Evolutionary conservation across 2,888 invertebrate genomes (phyloP), one percentile per base, ranked within the genome.

Genomic region (Drosophila mimica): DNA sequence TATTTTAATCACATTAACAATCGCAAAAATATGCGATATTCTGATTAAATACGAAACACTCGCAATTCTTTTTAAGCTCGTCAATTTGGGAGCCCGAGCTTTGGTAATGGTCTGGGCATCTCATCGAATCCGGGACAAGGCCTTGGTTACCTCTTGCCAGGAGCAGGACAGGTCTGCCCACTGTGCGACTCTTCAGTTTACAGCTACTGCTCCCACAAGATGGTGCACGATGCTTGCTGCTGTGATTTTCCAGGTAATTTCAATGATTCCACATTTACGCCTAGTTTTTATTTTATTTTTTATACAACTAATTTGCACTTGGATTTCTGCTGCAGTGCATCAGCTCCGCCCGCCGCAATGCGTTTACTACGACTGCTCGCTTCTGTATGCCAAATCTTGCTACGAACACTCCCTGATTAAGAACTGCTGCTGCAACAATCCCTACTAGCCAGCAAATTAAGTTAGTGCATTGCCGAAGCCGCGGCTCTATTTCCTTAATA

Each of bases 161-260:
- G 62, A 7, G 46, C 36, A 8, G 43, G 53, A 0, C 63, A 48
- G 20, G 88, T 94, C n/a, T 97, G 97, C 82, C 97, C 97, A 0
- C 91, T 95, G 34, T 97, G 97, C 85, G 97, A 97, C 91, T 95
- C 96, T 0, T 96, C 96, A 0, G 96, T 97, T 6, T 96, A 95
- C 92, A 94, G 95, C 81, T 97, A 97, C 92, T 97, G 97, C 91
- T 95, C 95, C 0, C 95, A 96, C 70, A 97, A 96, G 92, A 94
- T 96, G 67, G 94, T 95, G 6, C 96, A 97, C 85, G 97, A 97
- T 89, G 95, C 96, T 0, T 97, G 97, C 90, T 97, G 97, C 90
- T 97, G 97, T 82, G 94, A 94, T 78, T 89, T 87, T 79, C 74
- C 88, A 82, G 90, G 92, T 92, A 89, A 89, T 58, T 61, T 25